A percentile compares a stretch with the other conserved stretches of the same genome.
These are phyloP conservation scores for Cassiopea andromeda DNA, from an alignment of 30 jellyfish, hydroid and myxozoan genomes.

Conservation along the genomic window DNA sequence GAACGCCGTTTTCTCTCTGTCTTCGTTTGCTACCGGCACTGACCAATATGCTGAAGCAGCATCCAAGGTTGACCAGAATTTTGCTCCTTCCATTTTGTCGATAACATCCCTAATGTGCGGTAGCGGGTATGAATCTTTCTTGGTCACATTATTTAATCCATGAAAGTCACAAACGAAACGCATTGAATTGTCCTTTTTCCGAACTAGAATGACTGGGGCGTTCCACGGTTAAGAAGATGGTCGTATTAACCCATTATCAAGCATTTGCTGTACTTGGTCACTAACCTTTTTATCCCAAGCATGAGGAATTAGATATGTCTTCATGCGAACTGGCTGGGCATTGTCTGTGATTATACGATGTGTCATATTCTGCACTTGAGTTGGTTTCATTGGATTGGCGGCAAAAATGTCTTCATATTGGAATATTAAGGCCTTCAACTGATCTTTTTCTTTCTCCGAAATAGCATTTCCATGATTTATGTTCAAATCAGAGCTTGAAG, in stretches of 20 bases:
- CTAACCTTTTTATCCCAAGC: slow-evolving; percentile 63
- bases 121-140: slow-evolving; percentile 64
- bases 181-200: slow-evolving; percentile 45
- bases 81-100: slow-evolving; percentile 67
- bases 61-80: slow-evolving; percentile 60
- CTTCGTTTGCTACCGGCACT: slow-evolving; percentile 40
- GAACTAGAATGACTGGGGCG: slow-evolving; percentile 50
- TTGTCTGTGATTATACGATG: slow-evolving; percentile 61
- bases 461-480: slow-evolving; percentile 22
- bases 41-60: slow-evolving; percentile 75
- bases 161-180: slow-evolving; percentile 60
- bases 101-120: slow-evolving; percentile 67
- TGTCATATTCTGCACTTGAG: slow-evolving; percentile 25
- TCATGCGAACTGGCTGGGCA: slow-evolving; percentile 55
- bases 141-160: slow-evolving; percentile 51
- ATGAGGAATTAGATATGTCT: slow-evolving; percentile 58
- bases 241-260: slow-evolving; percentile 53
- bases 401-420: slow-evolving; percentile 11
- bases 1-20: slow-evolving; percentile 65
- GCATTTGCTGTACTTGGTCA: slow-evolving; percentile 47
- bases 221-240: slow-evolving; percentile 63
- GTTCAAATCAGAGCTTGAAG: neutral
- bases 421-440: neutral
- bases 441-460: slow-evolving; percentile 10
- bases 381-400: slow-evolving; percentile 16